A percentile compares a stretch with the other conserved stretches of the same genome.
Conservation (phyloP, 2,797 vertebrate genomes). For the Centroberyx gerrardi region DNA sequence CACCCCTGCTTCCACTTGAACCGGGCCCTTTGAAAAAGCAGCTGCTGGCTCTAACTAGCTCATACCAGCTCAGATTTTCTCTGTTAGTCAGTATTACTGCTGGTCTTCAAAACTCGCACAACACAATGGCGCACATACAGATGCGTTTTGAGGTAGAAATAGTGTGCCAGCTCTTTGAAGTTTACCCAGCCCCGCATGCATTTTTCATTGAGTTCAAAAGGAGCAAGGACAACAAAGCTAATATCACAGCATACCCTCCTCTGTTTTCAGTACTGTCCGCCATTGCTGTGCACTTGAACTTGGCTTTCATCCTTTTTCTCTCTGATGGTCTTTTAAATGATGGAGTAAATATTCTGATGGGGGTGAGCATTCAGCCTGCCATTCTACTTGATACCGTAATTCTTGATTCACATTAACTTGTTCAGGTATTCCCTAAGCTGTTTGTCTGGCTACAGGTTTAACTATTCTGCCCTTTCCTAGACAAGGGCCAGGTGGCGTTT, state of each 20-base stretch:
- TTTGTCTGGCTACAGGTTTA: neutral
- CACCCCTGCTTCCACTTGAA: constrained; percentile 53
- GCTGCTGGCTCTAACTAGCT: constrained; percentile 38
- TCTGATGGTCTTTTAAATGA: constrained; percentile 5
- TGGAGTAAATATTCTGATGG: constrained; percentile 13
- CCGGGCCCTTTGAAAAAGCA: constrained; percentile 44
- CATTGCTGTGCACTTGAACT: constrained; percentile 39
- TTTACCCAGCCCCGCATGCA: constrained; percentile 51
- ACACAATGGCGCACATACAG: constrained; percentile 47
- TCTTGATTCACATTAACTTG: constrained; percentile 24
- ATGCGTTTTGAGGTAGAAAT: constrained; percentile 26
- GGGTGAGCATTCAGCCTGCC: constrained; percentile 11
- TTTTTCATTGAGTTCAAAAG: constrained; percentile 71
- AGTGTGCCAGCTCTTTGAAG: constrained; percentile 70
- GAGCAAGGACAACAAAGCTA: constrained; percentile 68
- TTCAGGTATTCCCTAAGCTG: constrained; percentile 20
- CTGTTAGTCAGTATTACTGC: constrained; percentile 48
- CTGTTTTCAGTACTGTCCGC: constrained; percentile 47
- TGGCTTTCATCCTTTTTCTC: constrained; percentile 55
- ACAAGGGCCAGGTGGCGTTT: constrained; percentile 19
- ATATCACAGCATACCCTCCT: constrained; percentile 45
- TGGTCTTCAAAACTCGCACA: constrained; percentile 49
- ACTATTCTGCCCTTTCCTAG: constrained; percentile 28
- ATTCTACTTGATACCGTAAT: constrained; percentile 36
- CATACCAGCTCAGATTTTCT: constrained; percentile 44